A percentile compares a stretch with the other conserved stretches of the same genome.
phyloP scores from a whole-genome alignment of 2,888 invertebrate genomes.

The Dasysyrphus tricinctus region DNA sequence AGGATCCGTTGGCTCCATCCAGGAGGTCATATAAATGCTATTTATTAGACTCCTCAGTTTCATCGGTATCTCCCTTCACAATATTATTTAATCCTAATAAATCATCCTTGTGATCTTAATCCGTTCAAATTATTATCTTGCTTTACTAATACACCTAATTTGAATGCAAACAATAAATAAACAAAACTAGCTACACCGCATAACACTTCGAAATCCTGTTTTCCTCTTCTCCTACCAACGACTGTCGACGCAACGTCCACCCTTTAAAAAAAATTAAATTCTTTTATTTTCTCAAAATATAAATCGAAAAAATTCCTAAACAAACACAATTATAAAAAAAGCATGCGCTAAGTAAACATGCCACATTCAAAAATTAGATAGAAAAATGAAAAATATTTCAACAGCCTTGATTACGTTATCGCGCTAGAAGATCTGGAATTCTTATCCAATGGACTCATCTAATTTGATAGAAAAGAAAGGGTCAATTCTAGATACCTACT shows the following conservation, averaged over 20 bases:
- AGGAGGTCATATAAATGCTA: too few relatives aligned
- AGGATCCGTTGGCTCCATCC: too few relatives aligned
- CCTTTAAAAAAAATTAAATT: constrained; percentile 5
- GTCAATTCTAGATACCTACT: constrained; percentile 29
- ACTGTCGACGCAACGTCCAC: constrained; percentile 1
- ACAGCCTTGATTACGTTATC: constrained; percentile 53
- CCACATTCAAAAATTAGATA: constrained; percentile 11
- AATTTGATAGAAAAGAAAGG: constrained; percentile 61
- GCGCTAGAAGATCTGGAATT: constrained; percentile 34
- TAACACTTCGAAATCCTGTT: constrained; percentile 44
- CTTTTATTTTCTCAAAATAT: neutral
- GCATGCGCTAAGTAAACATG: constrained; percentile 57
- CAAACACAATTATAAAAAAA: constrained; percentile 58
- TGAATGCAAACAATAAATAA: constrained; percentile 39
- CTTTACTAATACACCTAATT: constrained; percentile 25
- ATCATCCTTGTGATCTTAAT: constrained; percentile 41
- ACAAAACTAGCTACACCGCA: constrained; percentile 22
- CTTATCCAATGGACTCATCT: constrained; percentile 26
- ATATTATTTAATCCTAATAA: constrained; percentile 27
- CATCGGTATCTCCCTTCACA: neutral
- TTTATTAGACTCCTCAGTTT: too few relatives aligned
- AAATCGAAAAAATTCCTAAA: constrained; percentile 31
- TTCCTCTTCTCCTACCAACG: neutral
- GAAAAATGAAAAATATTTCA: constrained; percentile 50
- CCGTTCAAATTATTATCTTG: constrained; percentile 60